These are phyloP conservation scores for Laothoe populi DNA, from an alignment of 2,888 invertebrate species.

Conservation along the genomic window DNA sequence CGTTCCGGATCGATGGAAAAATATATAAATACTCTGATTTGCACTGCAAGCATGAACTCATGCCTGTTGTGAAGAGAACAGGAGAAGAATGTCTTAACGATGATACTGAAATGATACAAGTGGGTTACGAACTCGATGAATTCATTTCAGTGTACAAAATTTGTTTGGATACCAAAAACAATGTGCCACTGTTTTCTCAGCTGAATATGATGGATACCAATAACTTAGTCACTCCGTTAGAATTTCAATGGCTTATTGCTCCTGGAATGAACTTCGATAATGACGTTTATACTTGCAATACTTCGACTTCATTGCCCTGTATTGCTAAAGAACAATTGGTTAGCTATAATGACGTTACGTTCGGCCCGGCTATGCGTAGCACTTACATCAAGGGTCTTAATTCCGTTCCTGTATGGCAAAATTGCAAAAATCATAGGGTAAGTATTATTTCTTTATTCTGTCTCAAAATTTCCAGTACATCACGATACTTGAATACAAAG, in stretches of 20 bases:
- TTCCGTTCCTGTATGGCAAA: constrained; percentile 16
- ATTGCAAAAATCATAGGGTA: constrained; percentile 5
- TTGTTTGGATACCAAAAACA: constrained; percentile 38
- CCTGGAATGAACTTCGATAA: background rate
- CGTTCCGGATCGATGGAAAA: constrained; percentile 33
- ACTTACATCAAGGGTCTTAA: constrained; percentile 14
- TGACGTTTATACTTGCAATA: constrained; percentile 3
- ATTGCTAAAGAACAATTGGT: constrained; percentile 35
- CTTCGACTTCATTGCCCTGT: background rate
- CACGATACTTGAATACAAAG: too few relatives aligned
- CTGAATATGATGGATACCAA: constrained; percentile 32
- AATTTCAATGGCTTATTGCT: constrained; percentile 28
- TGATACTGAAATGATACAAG: constrained; percentile 38
- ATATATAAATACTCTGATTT: constrained; percentile 37
- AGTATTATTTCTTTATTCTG: background rate
- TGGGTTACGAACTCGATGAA: constrained; percentile 36
- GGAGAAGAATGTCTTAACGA: constrained; percentile 34
- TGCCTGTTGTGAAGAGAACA: constrained; percentile 32
- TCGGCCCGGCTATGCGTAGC: constrained; percentile 12
- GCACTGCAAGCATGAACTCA: constrained; percentile 34
- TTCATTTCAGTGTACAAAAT: constrained; percentile 41
- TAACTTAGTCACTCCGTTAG: constrained; percentile 10
- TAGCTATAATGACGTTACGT: constrained; percentile 26
- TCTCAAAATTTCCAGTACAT: too few relatives aligned
- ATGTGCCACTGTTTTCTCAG: constrained; percentile 37